Evolutionary conservation across 2,113 vertebrate genomes (phyloP).

Genomic region (Marcusenius ussheri): DNA sequence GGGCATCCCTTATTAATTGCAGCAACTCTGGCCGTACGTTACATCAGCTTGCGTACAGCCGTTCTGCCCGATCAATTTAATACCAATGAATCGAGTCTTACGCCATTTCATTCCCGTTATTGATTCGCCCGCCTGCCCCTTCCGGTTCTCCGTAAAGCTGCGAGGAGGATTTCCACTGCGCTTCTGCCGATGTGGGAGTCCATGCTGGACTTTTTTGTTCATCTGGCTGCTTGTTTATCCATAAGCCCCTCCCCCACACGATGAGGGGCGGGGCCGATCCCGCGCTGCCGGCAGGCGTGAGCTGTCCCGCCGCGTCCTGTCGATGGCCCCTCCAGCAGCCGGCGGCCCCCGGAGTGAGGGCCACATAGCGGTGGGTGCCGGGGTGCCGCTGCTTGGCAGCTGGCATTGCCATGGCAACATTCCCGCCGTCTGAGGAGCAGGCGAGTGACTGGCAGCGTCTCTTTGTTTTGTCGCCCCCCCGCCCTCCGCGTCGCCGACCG

Average conservation of each 20-base stretch:
- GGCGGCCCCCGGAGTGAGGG: neutral
- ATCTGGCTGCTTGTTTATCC: neutral
- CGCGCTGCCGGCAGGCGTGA: neutral
- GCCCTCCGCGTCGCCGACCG: neutral
- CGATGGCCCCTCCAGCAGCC: neutral
- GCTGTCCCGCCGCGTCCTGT: neutral
- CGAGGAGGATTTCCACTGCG: neutral
- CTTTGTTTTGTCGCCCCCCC: constrained; percentile 12
- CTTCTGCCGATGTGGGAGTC: neutral
- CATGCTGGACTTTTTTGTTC: neutral
- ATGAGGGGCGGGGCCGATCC: neutral
- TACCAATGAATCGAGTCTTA: neutral
- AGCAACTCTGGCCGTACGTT: neutral
- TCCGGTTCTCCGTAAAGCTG: neutral
- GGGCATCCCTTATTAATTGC: neutral
- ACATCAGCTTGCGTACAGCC: neutral
- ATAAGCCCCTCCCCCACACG: neutral
- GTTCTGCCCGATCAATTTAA: neutral
- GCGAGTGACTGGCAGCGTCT: constrained; percentile 48
- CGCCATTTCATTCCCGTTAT: neutral
- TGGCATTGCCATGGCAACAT: constrained; percentile 63
- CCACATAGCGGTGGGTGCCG: constrained; percentile 29
- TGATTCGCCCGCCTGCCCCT: neutral
- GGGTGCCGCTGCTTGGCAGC: constrained; percentile 40
- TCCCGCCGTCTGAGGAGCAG: constrained; percentile 46